Conservation (phyloP, 2,797 vertebrate genomes). For the Varecia variegata region DNA sequence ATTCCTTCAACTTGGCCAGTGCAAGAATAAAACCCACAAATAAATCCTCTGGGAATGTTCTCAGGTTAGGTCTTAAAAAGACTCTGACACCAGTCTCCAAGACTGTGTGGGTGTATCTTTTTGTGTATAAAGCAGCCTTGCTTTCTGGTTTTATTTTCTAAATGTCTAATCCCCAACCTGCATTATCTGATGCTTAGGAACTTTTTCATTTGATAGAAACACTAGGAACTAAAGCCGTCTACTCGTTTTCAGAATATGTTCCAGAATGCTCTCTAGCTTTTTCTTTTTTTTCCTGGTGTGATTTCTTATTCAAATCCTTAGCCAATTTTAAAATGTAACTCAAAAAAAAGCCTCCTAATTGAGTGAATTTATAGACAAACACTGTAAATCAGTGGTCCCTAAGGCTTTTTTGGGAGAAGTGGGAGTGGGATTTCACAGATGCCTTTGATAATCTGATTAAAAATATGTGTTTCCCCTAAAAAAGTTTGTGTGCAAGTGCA, state of each 20-base stretch:
- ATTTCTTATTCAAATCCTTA: background rate
- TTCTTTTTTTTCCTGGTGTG: background rate
- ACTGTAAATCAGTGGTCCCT: background rate
- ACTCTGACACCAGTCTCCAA: background rate
- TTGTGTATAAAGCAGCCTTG: background rate
- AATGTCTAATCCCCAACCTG: background rate
- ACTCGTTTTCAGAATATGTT: background rate
- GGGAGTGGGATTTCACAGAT: background rate
- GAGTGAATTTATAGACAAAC: background rate
- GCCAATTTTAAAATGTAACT: background rate
- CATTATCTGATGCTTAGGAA: background rate
- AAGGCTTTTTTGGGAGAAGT: background rate
- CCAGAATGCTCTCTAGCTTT: background rate
- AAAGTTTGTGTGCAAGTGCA: background rate
- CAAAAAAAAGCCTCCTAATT: background rate
- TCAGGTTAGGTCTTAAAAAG: background rate
- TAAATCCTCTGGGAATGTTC: background rate
- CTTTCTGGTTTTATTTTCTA: background rate
- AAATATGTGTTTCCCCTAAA: background rate
- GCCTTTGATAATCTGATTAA: constrained; percentile 4
- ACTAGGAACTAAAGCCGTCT: background rate
- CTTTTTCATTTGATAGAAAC: background rate
- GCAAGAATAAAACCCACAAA: background rate
- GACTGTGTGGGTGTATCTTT: accelerated
- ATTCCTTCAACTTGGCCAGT: background rate